phyloP scores from a whole-genome alignment of 2,797 vertebrate species.

The Spheniscus humboldti region DNA sequence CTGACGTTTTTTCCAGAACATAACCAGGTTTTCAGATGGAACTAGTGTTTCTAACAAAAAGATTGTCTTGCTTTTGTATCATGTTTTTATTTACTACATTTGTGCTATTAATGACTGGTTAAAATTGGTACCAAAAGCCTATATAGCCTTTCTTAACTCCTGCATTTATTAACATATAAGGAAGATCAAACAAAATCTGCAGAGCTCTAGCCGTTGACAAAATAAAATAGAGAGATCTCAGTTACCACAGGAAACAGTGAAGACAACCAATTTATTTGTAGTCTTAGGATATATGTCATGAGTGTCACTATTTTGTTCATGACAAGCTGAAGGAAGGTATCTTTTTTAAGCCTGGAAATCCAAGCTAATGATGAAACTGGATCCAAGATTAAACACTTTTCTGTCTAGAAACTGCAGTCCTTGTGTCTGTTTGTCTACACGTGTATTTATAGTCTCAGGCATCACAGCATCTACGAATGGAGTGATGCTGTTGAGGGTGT shows the following conservation, averaged over 20 bases:
- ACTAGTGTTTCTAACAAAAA: background rate
- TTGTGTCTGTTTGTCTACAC: background rate
- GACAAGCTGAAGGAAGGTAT: conserved; percentile 4
- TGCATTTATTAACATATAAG: conserved; percentile 1
- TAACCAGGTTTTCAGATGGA: background rate
- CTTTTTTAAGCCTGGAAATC: conserved; percentile 38
- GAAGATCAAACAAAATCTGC: conserved; percentile 38
- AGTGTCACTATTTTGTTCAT: conserved; percentile 4
- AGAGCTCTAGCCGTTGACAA: background rate
- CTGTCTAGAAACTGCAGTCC: background rate
- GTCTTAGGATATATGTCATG: conserved; percentile 16
- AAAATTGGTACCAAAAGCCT: conserved; percentile 6
- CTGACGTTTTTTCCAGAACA: background rate
- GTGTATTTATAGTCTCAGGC: conserved; percentile 1
- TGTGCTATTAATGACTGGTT: conserved; percentile 16
- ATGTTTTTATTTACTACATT: conserved; percentile 1
- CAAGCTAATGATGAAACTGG: conserved; percentile 45
- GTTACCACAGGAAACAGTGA: conserved; percentile 7
- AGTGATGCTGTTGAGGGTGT: background rate
- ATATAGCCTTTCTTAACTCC: conserved; percentile 13
- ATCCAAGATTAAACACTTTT: conserved; percentile 41
- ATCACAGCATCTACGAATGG: background rate
- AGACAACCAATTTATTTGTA: conserved; percentile 50
- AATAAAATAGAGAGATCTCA: conserved; percentile 30
- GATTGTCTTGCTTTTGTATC: background rate